Conservation (phyloP, 2,888 invertebrate genomes). For the Craniophora ligustri region DNA sequence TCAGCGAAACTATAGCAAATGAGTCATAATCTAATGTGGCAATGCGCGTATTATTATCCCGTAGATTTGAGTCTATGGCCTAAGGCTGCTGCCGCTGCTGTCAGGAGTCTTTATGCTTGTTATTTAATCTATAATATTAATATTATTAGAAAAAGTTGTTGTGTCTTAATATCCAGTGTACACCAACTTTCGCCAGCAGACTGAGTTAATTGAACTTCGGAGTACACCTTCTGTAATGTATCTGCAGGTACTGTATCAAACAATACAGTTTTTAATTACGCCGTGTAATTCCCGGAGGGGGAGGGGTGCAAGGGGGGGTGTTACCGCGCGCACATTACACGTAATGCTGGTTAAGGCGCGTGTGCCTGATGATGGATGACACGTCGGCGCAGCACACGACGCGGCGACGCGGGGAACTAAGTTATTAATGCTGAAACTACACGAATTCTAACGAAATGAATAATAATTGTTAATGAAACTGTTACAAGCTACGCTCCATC, state of each 20-base stretch:
- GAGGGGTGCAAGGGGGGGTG: conserved; percentile 3
- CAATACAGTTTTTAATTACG: conserved; percentile 45
- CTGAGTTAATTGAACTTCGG: too few relatives aligned
- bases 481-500: not conserved
- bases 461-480: not conserved
- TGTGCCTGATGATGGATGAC: conserved; percentile 19
- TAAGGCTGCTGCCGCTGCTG: too few relatives aligned
- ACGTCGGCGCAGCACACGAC: not conserved
- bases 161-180: too few relatives aligned
- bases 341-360: conserved; percentile 2
- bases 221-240: conserved; percentile 11
- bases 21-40: too few relatives aligned
- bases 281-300: conserved; percentile 31
- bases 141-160: too few relatives aligned
- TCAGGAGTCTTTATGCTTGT: too few relatives aligned
- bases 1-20: too few relatives aligned
- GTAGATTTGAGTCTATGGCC: too few relatives aligned
- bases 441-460: not conserved
- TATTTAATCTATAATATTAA: too few relatives aligned
- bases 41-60: too few relatives aligned
- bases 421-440: not conserved
- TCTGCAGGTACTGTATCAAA: not conserved
- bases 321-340: conserved; percentile 2
- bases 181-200: too few relatives aligned
- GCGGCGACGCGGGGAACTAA: not conserved